These are phyloP conservation scores for Malurus leucopterus DNA, from an alignment of 2,797 vertebrate species.

Conservation along the genomic window DNA sequence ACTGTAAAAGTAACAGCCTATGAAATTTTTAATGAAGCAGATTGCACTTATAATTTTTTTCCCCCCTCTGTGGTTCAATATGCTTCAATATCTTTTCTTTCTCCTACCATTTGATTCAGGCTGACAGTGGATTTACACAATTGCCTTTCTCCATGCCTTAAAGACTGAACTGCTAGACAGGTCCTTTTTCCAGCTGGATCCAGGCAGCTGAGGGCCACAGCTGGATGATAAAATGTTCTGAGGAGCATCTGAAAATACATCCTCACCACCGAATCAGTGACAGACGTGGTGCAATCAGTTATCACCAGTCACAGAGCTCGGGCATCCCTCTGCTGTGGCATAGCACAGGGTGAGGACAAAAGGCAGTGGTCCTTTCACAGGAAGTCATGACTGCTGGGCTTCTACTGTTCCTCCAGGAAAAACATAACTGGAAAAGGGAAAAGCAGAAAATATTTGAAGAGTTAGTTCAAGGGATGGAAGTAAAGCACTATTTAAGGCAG, in stretches of 20 bases:
- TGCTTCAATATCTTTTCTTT: constrained; percentile 7
- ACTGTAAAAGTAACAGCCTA: constrained; percentile 39
- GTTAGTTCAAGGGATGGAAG: neutral
- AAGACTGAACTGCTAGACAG: neutral
- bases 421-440: neutral
- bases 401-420: neutral
- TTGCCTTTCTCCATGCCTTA: neutral
- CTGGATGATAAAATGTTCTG: neutral
- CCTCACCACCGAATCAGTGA: neutral
- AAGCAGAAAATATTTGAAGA: neutral
- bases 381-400: neutral
- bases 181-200: neutral
- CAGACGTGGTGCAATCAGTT: neutral
- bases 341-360: neutral
- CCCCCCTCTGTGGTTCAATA: constrained; percentile 8
- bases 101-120: neutral
- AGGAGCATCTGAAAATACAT: neutral
- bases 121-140: neutral
- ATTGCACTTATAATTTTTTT: constrained; percentile 10
- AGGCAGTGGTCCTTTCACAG: neutral
- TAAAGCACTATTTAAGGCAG: neutral
- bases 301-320: neutral
- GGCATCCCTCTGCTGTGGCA: neutral
- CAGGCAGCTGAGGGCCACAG: neutral
- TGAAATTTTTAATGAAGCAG: constrained; percentile 52